Conservation (phyloP, 2,888 invertebrate genomes). For the Aphodius sticticus region DNA sequence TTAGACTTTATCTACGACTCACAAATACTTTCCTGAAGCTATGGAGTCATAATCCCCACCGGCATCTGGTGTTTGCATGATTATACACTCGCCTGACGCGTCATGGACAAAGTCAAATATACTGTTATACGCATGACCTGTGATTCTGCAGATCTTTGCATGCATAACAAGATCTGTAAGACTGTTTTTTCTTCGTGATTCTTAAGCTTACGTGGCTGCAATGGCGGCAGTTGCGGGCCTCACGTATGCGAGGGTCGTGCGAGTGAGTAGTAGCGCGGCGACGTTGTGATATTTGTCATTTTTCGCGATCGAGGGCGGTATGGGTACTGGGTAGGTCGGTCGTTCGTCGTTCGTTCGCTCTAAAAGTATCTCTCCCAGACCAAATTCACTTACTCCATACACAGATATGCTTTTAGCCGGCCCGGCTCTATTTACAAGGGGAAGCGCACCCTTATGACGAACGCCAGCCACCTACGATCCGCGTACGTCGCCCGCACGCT, state of each 20-base stretch:
- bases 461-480: slow-evolving; percentile 34
- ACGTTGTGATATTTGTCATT: slow-evolving; percentile 48
- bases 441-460: slow-evolving; percentile 40
- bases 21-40: too few species aligned
- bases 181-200: too few species aligned
- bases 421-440: slow-evolving; percentile 46
- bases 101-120: too few species aligned
- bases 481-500: neutral
- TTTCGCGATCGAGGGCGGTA: slow-evolving; percentile 44
- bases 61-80: too few species aligned
- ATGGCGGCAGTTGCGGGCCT: neutral
- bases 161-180: too few species aligned
- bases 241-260: neutral
- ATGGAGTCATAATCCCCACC: too few species aligned
- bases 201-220: neutral
- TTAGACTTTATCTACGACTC: too few species aligned
- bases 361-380: slow-evolving; percentile 50
- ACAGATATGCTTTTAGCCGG: slow-evolving; percentile 54
- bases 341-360: slow-evolving; percentile 35
- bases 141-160: too few species aligned
- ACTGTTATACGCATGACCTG: too few species aligned
- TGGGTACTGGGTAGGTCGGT: slow-evolving; percentile 40
- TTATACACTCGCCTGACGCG: too few species aligned
- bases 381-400: slow-evolving; percentile 61
- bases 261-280: slow-evolving; percentile 40